Percentiles rank a stretch among this genome's conserved stretches.
Evolutionary conservation across 2,113 vertebrate genomes (phyloP).

Genomic region (Galemys pyrenaicus): DNA sequence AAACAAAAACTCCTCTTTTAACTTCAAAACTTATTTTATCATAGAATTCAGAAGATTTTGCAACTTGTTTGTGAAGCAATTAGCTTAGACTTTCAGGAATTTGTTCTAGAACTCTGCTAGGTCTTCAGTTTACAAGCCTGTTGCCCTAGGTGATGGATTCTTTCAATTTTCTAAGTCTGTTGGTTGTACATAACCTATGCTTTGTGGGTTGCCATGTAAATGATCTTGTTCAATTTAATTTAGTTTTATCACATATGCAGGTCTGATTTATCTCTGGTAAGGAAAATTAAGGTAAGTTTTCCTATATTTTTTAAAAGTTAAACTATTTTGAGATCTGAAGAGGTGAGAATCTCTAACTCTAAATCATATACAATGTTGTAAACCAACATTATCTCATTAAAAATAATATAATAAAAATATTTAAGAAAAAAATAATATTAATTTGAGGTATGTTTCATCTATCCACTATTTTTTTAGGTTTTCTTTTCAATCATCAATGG

Average conservation of each 20-base stretch:
- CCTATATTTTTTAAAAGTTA: neutral
- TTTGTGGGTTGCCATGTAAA: neutral
- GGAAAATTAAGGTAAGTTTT: constrained; percentile 56
- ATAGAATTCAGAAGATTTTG: constrained; percentile 62
- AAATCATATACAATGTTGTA: too few species aligned
- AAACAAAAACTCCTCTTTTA: constrained; percentile 18
- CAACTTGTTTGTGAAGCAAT: constrained; percentile 46
- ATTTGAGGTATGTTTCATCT: too few species aligned
- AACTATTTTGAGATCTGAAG: neutral
- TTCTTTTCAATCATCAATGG: neutral
- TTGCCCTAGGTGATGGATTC: constrained; percentile 61
- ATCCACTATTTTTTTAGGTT: neutral
- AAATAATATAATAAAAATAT: neutral
- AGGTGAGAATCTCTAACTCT: too few species aligned
- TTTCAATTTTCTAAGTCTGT: constrained; percentile 41
- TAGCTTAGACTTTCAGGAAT: constrained; percentile 34
- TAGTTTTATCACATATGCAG: constrained; percentile 1
- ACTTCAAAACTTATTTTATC: constrained; percentile 51
- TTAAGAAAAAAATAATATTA: too few species aligned
- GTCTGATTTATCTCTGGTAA: neutral
- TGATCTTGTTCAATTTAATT: constrained; percentile 27
- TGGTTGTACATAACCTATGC: neutral
- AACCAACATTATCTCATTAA: too few species aligned
- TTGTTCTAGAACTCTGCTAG: constrained; percentile 66
- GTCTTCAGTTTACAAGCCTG: constrained; percentile 45